Evolutionary conservation across 2,888 invertebrate genomes (phyloP).

Genomic region (Erebia ligea): DNA sequence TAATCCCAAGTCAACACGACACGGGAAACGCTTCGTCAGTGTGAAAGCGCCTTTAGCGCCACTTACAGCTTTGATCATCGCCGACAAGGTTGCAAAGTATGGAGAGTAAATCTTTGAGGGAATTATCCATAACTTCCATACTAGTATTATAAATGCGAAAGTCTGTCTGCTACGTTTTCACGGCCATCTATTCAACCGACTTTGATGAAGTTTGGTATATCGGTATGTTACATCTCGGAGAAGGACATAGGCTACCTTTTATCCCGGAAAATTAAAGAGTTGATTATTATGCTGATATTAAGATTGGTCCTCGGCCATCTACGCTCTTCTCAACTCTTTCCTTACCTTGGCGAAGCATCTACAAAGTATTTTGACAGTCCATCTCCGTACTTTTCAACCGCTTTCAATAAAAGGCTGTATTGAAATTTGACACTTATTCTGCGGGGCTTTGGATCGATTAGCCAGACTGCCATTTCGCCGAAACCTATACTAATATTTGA

Average conservation of each 20-base stretch:
- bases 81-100: conserved; percentile 4
- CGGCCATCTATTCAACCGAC: no score
- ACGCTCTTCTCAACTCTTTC: background rate
- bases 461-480: conserved; percentile 59
- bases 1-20: background rate
- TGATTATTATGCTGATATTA: no score
- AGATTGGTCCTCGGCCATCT: background rate
- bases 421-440: conserved; percentile 36
- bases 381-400: conserved; percentile 18
- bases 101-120: background rate
- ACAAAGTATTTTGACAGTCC: no score
- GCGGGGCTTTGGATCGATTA: conserved; percentile 46
- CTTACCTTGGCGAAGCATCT: no score
- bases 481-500: conserved; percentile 60
- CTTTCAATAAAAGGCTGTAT: conserved; percentile 19
- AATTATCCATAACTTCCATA: no score
- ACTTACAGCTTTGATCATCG: background rate
- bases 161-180: no score
- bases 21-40: background rate
- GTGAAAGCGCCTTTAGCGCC: conserved; percentile 14
- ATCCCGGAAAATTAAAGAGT: no score
- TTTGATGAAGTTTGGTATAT: no score
- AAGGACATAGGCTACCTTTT: no score
- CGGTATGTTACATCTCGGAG: no score
- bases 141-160: no score